phyloP scores from a whole-genome alignment of 2,113 vertebrate genomes.

The Pica pica region DNA sequence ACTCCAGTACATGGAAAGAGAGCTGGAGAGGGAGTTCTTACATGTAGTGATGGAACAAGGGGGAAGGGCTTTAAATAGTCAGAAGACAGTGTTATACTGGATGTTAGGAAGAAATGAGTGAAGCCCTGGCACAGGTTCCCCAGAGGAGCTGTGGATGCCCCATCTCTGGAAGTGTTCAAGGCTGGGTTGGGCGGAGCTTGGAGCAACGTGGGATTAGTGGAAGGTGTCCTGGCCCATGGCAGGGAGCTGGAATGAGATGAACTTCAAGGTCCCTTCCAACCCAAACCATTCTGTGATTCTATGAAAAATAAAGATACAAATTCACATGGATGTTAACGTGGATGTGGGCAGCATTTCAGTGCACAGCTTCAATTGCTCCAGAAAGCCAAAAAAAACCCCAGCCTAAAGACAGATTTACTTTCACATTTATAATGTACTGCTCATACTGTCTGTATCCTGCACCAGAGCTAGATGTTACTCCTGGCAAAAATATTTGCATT shows the following conservation, averaged over 20 bases:
- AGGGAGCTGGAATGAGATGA: neutral
- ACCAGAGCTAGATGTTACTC: no score
- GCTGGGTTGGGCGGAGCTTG: fast-evolving
- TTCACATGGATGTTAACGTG: fast-evolving
- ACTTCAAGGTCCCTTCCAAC: neutral
- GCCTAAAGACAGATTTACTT: no score
- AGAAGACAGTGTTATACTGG: neutral
- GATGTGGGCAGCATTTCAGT: no score
- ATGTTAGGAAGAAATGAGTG: neutral
- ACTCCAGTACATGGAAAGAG: neutral
- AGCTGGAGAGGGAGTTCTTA: neutral
- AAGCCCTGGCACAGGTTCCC: neutral
- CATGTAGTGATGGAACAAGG: no score
- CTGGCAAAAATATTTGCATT: neutral
- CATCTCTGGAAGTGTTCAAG: neutral
- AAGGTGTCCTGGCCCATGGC: neutral
- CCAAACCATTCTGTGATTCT: neutral
- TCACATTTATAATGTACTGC: fast-evolving
- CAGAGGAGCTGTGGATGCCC: neutral
- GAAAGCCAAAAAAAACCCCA: fast-evolving
- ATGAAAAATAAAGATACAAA: neutral
- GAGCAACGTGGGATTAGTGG: fast-evolving
- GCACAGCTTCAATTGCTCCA: fast-evolving
- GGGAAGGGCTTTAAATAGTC: neutral
- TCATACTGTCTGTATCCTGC: fast-evolving